Conservation (phyloP, 2,113 vertebrate genomes). For the Anguilla rostrata region DNA sequence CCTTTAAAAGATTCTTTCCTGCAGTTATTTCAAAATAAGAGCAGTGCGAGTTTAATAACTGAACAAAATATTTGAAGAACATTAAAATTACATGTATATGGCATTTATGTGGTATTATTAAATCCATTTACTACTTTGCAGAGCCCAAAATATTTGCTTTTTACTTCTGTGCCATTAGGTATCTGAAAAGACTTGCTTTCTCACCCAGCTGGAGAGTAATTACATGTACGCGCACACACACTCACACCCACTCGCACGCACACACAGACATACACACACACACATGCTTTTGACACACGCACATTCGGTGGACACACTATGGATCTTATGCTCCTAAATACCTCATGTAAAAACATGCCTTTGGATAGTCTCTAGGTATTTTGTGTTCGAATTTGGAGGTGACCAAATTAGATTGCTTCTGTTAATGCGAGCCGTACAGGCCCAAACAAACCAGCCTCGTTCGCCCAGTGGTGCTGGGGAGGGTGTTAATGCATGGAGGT, state of each 20-base stretch:
- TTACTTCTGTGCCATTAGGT: neutral
- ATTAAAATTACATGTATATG: neutral
- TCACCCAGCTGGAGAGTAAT: neutral
- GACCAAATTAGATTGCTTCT: constrained; percentile 17
- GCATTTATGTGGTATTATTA: constrained; percentile 22
- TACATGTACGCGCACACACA: neutral
- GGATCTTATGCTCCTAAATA: neutral
- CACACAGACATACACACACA: too few relatives aligned
- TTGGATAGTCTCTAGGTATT: neutral
- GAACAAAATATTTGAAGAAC: neutral
- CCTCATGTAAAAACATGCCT: constrained; percentile 14
- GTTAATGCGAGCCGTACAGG: neutral
- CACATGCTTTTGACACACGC: neutral
- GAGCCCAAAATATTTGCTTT: constrained; percentile 1
- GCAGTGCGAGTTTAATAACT: too few relatives aligned
- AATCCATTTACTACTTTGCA: constrained; percentile 16
- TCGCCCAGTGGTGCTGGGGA: constrained; percentile 1
- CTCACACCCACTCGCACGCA: neutral
- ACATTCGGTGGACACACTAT: neutral
- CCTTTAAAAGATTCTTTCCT: too few relatives aligned
- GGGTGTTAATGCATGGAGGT: neutral
- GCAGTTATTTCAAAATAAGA: too few relatives aligned
- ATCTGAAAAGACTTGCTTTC: neutral
- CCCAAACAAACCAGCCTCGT: neutral
- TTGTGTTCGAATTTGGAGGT: neutral